phyloP scores from a whole-genome alignment of 2,113 vertebrate genomes.

The Lanius collurio region DNA sequence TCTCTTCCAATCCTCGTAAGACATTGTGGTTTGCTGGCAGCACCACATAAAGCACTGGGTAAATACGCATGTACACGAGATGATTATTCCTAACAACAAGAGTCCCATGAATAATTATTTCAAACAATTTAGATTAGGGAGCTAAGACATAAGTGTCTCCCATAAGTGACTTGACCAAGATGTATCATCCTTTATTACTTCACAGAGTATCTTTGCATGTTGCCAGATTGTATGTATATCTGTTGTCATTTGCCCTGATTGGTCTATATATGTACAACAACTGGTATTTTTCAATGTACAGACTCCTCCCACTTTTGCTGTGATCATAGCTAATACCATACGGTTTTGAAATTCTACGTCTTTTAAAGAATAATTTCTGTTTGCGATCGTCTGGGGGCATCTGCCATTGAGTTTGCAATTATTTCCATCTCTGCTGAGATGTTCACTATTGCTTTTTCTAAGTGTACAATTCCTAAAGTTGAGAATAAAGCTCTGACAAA shows the following conservation, averaged over 20 bases:
- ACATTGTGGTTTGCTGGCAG: no score
- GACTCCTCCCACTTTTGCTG: background rate
- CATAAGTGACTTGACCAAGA: no score
- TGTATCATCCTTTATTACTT: no score
- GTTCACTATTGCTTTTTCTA: background rate
- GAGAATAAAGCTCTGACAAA: background rate
- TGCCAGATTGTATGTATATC: no score
- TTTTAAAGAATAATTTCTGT: background rate
- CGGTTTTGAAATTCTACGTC: background rate
- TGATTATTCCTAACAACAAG: no score
- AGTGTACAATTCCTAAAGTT: background rate
- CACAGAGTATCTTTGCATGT: no score
- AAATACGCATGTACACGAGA: no score
- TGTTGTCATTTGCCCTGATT: background rate
- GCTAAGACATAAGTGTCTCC: no score
- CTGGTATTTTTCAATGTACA: background rate
- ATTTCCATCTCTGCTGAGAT: background rate
- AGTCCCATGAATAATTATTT: no score
- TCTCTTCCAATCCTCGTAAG: no score
- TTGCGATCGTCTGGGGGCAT: background rate
- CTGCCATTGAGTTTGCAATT: background rate
- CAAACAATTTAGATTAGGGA: no score
- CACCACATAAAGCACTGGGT: no score
- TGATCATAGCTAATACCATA: background rate
- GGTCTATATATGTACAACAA: background rate